Conservation (phyloP, 2,888 invertebrate genomes). For the Hylaea fasciaria region DNA sequence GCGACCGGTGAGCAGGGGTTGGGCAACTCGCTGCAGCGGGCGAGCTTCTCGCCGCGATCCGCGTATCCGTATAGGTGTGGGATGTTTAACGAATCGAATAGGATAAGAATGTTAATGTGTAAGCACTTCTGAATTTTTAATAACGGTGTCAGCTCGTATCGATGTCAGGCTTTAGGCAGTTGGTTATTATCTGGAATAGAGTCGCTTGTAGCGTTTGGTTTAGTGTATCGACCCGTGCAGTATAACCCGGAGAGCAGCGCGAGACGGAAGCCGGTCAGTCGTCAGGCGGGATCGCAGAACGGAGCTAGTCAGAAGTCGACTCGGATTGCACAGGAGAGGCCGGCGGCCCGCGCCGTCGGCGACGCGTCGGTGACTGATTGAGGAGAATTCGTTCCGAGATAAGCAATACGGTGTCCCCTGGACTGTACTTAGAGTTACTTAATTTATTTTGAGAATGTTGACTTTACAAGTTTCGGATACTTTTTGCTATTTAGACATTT, state of each 20-base stretch:
- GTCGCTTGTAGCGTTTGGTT: slow-evolving; percentile 76
- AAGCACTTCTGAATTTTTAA: slow-evolving; percentile 74
- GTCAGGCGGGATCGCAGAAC: slow-evolving; percentile 59
- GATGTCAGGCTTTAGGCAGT: slow-evolving; percentile 73
- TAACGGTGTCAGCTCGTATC: slow-evolving; percentile 72
- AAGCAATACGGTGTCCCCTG: slow-evolving; percentile 80
- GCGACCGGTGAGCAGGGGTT: slow-evolving; percentile 53
- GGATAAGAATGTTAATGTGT: slow-evolving; percentile 75
- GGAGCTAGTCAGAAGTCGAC: slow-evolving; percentile 67
- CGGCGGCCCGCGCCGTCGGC: slow-evolving; percentile 60
- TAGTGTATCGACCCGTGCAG: slow-evolving; percentile 71
- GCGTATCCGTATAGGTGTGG: slow-evolving; percentile 78
- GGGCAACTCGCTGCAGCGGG: slow-evolving; percentile 56
- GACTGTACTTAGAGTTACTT: slow-evolving; percentile 83
- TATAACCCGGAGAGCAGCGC: slow-evolving; percentile 60
- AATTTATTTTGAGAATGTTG: slow-evolving; percentile 82
- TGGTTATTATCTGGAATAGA: slow-evolving; percentile 77
- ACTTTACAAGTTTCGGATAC: slow-evolving; percentile 80
- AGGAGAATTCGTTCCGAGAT: slow-evolving; percentile 72
- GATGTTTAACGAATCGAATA: slow-evolving; percentile 80
- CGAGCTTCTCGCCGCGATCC: slow-evolving; percentile 71
- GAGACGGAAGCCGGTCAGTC: slow-evolving; percentile 62
- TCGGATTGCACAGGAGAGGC: slow-evolving; percentile 63
- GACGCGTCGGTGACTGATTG: slow-evolving; percentile 81
- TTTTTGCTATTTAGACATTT: slow-evolving; percentile 79